Base-by-base conservation (phyloP, 2,888 invertebrate species). In the Hyalella azteca region DNA sequence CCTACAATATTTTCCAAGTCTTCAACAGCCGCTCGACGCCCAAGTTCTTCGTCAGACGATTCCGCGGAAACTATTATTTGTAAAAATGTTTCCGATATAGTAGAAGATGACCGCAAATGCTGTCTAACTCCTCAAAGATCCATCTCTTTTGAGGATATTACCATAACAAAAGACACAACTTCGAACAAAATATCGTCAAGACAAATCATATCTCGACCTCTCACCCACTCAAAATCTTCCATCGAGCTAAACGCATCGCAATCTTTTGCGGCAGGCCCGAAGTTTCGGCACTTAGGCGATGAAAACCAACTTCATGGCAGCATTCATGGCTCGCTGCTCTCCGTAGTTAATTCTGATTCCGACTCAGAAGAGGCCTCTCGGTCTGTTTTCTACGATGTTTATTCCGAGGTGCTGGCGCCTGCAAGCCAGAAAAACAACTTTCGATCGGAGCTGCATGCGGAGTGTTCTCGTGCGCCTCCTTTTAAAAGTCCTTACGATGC, bases 401-500 rank as follows among this genome's bases (percentile, higher is more conserved):
- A 29, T 13, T 1, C 54, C 29, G 54, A 54, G 29, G 54, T 26
- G 29, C n/a, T n/a, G n/a, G n/a, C n/a, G n/a, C n/a, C n/a, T 26
- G 26, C 3, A 54, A 54, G 54, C 9, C 29, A 26, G 54, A 54
- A 26, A 54, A 54, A 54, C 26, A 22, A 22, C 9, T 54, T 22
- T 11, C 22, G 54, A 54, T 54, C 54, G 22, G 54, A 7, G 29
- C 26, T 22, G 26, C 3, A 54, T 4, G 26, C 54, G 5, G 54
- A 54, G 54, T 29, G 9, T 1, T 54, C 54, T 29, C 54, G 54
- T 7, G 54, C 66, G 4, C 36, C 66, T 15, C 66, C 66, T 66
- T 66, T 66, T 36, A 66, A 66, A 36, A 66, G 66, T 36, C 66
- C 66, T 36, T 66, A 66, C 36, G 66, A 66, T 66, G 66, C 66